Evolutionary conservation across 1,140 invertebrate genomes (phyloP), one percentile per base, ranked within the genome.

Genomic region (Drosophila lacteicornis): DNA sequence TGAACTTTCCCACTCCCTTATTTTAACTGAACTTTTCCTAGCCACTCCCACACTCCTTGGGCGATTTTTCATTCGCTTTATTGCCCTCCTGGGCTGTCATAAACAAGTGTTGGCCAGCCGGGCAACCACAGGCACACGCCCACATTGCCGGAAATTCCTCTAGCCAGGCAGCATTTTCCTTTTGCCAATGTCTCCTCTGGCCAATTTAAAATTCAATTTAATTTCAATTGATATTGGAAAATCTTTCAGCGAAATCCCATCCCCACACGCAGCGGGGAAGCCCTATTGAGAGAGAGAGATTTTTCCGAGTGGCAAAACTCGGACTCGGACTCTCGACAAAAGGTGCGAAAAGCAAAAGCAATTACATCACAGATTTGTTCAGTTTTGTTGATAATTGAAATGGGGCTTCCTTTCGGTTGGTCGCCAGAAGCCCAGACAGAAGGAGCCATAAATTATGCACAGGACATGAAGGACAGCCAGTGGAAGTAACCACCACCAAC

Each of bases 141-240:
- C 62, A 68, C 46, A 43, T 30, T 38, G 3, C 8, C 17, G 13
- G 13, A 9, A 11, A 2, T 62, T 43, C 65, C 27, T 56, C 53
- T 22, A 25, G 36, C 19, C 13, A 17, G 22, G 45, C 13, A 17
- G 22, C 60, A 9, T 27, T 40, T 8, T 38, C 45, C 6, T 12
- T 6, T 36, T 33, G 50, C 53, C 59, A 53, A 66, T 42, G 56
- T 78, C 61, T 76, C 25, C 17, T 38, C 36, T 67, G 74, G 85
- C 81, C 85, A 88, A 90, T 88, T 88, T 71, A 85, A 82, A 90
- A 88, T 90, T 88, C 85, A 88, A 88, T 88, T 88, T 88, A 79
- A 90, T 79, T 88, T 81, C 81, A 85, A 88, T 88, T 88, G 84
- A 84, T 79, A 75, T 80, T 73, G 62, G 58, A 73, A 75, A 80